phyloP scores from a whole-genome alignment of 2,113 vertebrate genomes.

The Elgaria multicarinata region DNA sequence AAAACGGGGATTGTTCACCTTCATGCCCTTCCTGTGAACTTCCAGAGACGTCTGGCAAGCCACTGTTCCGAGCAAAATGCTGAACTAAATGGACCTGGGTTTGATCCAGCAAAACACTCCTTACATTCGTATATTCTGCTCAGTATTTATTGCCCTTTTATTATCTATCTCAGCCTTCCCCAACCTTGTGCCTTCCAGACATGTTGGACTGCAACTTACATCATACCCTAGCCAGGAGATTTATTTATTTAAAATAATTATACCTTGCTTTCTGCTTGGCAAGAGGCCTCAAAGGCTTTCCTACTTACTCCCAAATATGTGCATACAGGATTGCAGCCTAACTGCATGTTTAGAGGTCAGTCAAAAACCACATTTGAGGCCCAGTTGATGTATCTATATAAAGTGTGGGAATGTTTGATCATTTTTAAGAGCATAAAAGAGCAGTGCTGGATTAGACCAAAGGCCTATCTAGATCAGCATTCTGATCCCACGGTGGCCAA shows the following conservation, averaged over 20 bases:
- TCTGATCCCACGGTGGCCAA: too few species aligned
- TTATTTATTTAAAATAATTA: not conserved
- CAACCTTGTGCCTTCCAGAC: not conserved
- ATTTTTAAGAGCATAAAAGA: too few species aligned
- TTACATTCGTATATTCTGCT: slow-evolving; percentile 42
- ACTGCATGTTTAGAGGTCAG: not conserved
- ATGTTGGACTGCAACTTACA: too few species aligned
- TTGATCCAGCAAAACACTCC: not conserved
- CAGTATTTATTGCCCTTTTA: slow-evolving; percentile 62
- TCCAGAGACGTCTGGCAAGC: not conserved
- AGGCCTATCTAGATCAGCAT: too few species aligned
- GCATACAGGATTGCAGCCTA: not conserved
- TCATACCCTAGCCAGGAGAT: not conserved
- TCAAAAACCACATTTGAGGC: not conserved
- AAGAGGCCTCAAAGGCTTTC: not conserved
- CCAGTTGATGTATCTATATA: not conserved
- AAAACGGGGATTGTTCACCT: not conserved
- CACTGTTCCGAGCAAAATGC: not conserved
- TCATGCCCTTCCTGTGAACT: not conserved
- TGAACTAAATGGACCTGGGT: not conserved
- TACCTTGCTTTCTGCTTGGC: not conserved
- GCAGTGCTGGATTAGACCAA: too few species aligned
- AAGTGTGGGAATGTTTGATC: not conserved
- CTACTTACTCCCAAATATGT: not conserved
- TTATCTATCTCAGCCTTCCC: slow-evolving; percentile 53